phyloP scores from a whole-genome alignment of 2,797 vertebrate genomes.

The Dermochelys coriacea region DNA sequence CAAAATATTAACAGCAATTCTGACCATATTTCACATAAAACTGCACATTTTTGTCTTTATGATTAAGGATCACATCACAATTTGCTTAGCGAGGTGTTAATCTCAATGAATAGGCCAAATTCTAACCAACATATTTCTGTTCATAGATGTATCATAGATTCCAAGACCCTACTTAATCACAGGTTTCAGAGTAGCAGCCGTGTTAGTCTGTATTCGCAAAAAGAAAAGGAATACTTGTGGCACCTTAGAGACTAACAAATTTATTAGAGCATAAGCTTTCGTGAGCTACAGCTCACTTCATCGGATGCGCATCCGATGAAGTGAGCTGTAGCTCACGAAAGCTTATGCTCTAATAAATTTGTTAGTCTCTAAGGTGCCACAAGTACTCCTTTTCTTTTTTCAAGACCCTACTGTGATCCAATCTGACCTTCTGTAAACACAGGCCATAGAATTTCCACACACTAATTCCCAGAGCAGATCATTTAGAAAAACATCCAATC shows the following conservation, averaged over 20 bases:
- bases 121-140: not conserved
- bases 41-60: constrained; percentile 35
- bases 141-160: not conserved
- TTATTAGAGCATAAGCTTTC: no score
- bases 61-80: constrained; percentile 36
- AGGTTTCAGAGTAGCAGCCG: no score
- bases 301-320: no score
- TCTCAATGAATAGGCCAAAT: not conserved
- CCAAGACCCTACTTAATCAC: no score
- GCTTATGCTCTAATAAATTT: no score
- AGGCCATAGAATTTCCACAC: not conserved
- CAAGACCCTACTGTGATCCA: not conserved
- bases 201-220: no score
- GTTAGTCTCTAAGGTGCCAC: no score
- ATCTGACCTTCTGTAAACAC: not conserved
- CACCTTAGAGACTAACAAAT: no score
- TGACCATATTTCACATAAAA: constrained; percentile 40
- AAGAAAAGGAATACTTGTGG: no score
- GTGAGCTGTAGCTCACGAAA: no score
- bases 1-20: constrained; percentile 28
- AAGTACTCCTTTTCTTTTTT: no score
- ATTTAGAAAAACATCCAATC: not conserved
- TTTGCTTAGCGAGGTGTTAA: not conserved
- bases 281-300: no score
- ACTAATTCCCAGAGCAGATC: not conserved